Evolutionary conservation across 2,888 invertebrate genomes (phyloP).

Genomic region (Neoitamus cyanurus): DNA sequence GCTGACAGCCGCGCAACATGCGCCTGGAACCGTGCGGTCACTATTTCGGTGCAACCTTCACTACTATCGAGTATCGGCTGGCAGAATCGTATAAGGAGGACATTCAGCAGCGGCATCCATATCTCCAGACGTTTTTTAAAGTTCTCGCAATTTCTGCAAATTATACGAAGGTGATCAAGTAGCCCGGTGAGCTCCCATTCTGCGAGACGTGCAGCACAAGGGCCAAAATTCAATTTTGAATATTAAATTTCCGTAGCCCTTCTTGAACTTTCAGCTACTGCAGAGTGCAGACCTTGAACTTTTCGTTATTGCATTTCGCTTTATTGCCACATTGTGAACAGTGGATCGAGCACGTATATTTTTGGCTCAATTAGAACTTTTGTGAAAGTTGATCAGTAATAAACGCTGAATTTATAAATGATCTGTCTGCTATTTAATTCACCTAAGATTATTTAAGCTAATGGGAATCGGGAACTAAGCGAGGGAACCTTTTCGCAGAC

Average conservation of each 20-base stretch:
- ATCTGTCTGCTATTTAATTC: background rate
- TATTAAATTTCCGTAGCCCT: background rate
- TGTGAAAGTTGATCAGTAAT: background rate
- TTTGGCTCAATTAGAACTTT: background rate
- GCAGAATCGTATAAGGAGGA: conserved; percentile 20
- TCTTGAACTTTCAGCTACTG: background rate
- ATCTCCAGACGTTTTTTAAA: background rate
- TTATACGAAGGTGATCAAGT: background rate
- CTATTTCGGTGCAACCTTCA: background rate
- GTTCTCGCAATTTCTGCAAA: background rate
- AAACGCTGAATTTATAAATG: background rate
- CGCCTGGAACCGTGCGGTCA: background rate
- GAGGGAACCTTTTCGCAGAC: background rate
- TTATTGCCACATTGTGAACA: background rate
- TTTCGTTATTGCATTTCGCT: background rate
- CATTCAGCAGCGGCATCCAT: background rate
- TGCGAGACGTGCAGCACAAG: background rate
- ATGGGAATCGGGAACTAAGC: background rate
- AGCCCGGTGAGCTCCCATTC: background rate
- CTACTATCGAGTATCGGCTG: background rate
- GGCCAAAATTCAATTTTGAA: background rate
- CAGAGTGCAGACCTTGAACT: background rate
- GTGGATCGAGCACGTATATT: background rate
- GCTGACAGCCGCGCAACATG: background rate
- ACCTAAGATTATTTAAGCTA: background rate